Conservation (phyloP, 2,888 invertebrate species). For the Pocota personata region DNA sequence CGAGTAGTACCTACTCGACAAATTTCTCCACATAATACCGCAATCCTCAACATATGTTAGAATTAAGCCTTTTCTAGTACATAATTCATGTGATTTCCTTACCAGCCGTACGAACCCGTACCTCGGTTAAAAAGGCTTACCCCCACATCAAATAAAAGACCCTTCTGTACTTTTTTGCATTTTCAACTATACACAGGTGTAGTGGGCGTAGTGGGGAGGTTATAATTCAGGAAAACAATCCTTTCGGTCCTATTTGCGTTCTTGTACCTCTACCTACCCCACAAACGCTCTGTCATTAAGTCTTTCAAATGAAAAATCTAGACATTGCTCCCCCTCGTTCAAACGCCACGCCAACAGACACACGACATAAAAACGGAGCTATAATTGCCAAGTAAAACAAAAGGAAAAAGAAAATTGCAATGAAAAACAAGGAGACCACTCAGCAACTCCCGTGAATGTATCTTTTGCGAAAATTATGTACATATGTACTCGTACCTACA, state of each 20-base stretch:
- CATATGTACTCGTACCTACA: background rate
- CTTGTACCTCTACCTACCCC: background rate
- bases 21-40: background rate
- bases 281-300: constrained; percentile 36
- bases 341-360: background rate
- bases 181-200: background rate
- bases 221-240: constrained; percentile 39
- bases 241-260: constrained; percentile 22
- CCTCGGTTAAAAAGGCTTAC: background rate
- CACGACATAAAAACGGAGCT: constrained; percentile 3
- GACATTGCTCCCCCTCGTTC: background rate
- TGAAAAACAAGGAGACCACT: constrained; percentile 2
- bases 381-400: constrained; percentile 15
- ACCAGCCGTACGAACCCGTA: background rate
- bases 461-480: background rate
- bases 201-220: background rate
- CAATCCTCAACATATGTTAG: constrained; percentile 23
- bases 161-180: background rate
- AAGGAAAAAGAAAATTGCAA: background rate
- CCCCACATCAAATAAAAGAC: background rate
- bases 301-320: constrained; percentile 12
- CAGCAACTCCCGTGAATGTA: constrained; percentile 5
- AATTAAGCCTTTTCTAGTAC: constrained; percentile 37
- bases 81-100: constrained; percentile 24
- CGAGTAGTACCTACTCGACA: constrained; percentile 23